A percentile compares a stretch with the other conserved stretches of the same genome.
Evolutionary conservation across 2,113 vertebrate species (phyloP).

Genomic region (Dendropsophus ebraccatus): DNA sequence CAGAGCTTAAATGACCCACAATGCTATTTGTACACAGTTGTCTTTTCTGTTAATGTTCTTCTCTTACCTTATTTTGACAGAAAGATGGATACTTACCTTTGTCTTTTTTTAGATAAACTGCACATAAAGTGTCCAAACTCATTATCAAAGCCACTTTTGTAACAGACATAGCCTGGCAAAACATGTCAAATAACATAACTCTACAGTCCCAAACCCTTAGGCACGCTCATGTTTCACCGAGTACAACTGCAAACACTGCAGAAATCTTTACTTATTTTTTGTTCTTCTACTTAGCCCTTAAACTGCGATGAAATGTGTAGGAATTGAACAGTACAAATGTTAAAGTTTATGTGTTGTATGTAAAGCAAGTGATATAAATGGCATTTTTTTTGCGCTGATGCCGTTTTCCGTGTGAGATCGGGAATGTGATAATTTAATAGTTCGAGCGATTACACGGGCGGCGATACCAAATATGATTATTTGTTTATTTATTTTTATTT

Average conservation of each 20-base stretch:
- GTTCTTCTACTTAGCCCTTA: background rate
- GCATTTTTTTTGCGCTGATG: too few relatives aligned
- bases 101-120: background rate
- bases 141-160: background rate
- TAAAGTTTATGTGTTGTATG: background rate
- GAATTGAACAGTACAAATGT: background rate
- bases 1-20: background rate
- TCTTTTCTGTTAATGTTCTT: background rate
- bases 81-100: background rate
- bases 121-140: constrained; percentile 12
- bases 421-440: too few relatives aligned
- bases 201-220: background rate
- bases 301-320: background rate
- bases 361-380: background rate
- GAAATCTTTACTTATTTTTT: background rate
- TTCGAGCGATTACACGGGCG: too few relatives aligned
- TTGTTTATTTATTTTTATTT: too few relatives aligned
- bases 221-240: background rate
- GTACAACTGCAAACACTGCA: background rate
- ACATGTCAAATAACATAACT: constrained; percentile 18
- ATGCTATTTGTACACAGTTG: background rate
- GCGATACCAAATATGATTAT: too few relatives aligned
- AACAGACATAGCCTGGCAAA: background rate
- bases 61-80: background rate
- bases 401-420: too few relatives aligned